These are phyloP conservation scores for Arctia plantaginis DNA, from an alignment of 2,888 invertebrate genomes.

Conservation along the genomic window DNA sequence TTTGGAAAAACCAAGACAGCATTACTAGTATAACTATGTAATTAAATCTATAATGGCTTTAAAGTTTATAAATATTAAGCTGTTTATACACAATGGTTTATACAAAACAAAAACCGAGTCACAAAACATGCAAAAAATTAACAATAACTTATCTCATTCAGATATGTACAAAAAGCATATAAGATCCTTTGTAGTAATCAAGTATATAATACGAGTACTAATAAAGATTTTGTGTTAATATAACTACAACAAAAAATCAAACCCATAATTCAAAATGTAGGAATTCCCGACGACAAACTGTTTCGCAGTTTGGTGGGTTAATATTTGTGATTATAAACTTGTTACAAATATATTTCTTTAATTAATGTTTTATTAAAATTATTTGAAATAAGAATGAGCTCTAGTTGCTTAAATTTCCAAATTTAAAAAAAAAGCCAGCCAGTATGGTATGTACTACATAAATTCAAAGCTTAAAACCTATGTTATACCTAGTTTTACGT, in stretches of 20 bases:
- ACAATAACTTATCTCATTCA: not conserved
- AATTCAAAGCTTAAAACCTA: too few species aligned
- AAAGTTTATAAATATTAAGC: not conserved
- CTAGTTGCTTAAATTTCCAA: not conserved
- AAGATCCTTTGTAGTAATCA: not conserved
- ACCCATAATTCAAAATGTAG: too few species aligned
- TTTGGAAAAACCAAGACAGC: not conserved
- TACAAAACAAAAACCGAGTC: not conserved
- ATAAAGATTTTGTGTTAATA: too few species aligned
- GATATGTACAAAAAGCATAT: not conserved
- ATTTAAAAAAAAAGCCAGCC: too few species aligned
- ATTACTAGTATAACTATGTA: not conserved
- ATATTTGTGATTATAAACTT: too few species aligned
- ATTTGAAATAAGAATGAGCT: not conserved
- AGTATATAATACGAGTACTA: not conserved
- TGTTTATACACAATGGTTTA: not conserved
- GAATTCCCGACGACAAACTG: too few species aligned
- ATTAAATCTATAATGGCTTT: not conserved
- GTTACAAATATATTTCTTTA: too few species aligned
- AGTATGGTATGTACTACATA: too few species aligned
- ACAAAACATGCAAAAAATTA: not conserved
- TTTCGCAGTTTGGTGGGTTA: too few species aligned
- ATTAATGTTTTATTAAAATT: too few species aligned
- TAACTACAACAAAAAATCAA: too few species aligned
- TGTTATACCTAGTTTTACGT: too few species aligned